Evolutionary conservation across 2,888 invertebrate genomes (phyloP).

Genomic region (Xanthorhoe designata): DNA sequence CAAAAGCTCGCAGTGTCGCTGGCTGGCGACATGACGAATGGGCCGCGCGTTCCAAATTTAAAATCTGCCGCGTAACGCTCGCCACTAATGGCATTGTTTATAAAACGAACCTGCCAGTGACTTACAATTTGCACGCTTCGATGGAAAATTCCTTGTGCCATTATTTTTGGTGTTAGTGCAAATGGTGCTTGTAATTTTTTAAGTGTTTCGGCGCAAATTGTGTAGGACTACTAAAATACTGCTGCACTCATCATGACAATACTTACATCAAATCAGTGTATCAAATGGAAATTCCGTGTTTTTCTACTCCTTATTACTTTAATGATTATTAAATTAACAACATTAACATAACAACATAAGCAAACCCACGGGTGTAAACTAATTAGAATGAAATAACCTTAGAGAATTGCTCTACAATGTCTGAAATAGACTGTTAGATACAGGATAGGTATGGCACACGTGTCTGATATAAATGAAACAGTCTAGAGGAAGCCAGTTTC

Average conservation of each 20-base stretch:
- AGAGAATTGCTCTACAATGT: background rate
- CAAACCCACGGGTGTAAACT: background rate
- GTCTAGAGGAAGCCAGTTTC: constrained; percentile 46
- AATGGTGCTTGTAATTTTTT: constrained; percentile 69
- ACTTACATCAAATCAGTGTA: too few relatives aligned
- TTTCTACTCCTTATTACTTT: too few relatives aligned
- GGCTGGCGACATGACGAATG: constrained; percentile 83
- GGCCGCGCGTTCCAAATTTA: constrained; percentile 82
- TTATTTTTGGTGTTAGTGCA: constrained; percentile 56
- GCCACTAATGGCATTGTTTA: constrained; percentile 84
- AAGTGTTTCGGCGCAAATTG: constrained; percentile 48
- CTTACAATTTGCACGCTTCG: constrained; percentile 72
- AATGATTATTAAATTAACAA: too few relatives aligned
- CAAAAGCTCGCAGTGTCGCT: constrained; percentile 69
- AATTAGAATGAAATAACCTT: background rate
- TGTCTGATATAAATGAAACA: constrained; percentile 48
- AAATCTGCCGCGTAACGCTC: constrained; percentile 83
- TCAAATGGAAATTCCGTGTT: too few relatives aligned
- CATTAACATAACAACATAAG: too few relatives aligned
- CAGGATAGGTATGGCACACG: background rate
- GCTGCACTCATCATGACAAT: background rate
- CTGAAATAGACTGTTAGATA: constrained; percentile 15
- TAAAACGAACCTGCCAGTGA: constrained; percentile 77
- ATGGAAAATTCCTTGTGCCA: constrained; percentile 53
- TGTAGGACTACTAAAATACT: background rate